Evolutionary conservation across 2,113 vertebrate genomes (phyloP).

Genomic region (Forbesichthys agassizii): DNA sequence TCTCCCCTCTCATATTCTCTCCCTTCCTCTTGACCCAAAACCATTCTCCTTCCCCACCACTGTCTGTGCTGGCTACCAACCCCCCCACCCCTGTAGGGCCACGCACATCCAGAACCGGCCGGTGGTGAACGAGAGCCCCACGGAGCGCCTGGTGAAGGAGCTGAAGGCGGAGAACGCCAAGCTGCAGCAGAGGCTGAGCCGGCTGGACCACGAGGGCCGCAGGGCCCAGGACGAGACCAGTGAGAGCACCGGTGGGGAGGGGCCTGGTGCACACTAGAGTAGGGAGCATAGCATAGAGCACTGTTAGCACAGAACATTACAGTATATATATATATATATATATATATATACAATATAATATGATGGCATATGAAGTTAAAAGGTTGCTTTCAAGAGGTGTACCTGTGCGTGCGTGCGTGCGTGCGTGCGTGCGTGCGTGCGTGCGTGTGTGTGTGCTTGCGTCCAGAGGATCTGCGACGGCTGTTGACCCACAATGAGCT

Average conservation of each 20-base stretch:
- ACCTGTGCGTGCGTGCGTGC: not conserved
- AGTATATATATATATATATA: too few relatives aligned
- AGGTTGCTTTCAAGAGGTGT: not conserved
- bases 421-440: conserved; percentile 1
- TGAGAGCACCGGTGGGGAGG: conserved; percentile 17
- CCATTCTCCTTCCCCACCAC: not conserved
- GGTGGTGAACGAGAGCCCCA: conserved; percentile 84
- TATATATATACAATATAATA: not conserved
- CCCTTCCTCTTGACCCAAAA: not conserved
- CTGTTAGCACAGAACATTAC: not conserved
- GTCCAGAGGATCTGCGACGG: conserved; percentile 75
- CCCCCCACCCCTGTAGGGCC: conserved; percentile 65
- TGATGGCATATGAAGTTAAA: not conserved
- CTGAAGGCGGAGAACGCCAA: conserved; percentile 79
- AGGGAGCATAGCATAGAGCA: not conserved
- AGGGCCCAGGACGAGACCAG: conserved; percentile 77
- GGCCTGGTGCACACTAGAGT: not conserved
- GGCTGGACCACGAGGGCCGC: conserved; percentile 75
- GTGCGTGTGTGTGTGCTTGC: conserved; percentile 15
- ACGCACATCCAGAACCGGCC: conserved; percentile 87
- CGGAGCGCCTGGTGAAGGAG: conserved; percentile 79
- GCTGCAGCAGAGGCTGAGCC: conserved; percentile 70
- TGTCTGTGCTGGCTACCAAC: not conserved
- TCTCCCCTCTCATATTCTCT: not conserved
- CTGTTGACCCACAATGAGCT: conserved; percentile 77